These are phyloP conservation scores for Apostichopus leukothele DNA, from an alignment of 53 echinoderm and acorn worm species.

Conservation along the genomic window DNA sequence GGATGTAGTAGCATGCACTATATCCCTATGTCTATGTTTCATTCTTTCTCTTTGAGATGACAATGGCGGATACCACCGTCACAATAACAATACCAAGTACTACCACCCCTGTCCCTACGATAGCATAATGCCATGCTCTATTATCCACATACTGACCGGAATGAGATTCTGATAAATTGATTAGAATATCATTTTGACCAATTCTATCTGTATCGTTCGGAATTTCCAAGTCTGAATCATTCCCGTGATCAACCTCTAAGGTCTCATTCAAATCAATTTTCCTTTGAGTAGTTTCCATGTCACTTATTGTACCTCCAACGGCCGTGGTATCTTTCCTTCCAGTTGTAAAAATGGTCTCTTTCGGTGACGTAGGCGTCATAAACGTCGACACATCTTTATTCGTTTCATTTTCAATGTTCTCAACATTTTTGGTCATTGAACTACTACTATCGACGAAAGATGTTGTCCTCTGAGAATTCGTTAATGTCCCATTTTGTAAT, in stretches of 20 bases:
- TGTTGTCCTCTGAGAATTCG: not conserved
- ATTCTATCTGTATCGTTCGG: constrained; percentile 21
- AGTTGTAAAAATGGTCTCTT: not conserved
- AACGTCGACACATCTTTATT: not conserved
- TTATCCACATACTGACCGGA: not conserved
- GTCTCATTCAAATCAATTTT: not conserved
- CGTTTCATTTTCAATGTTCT: not conserved
- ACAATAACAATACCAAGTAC: constrained; percentile 4
- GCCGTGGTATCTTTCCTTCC: not conserved
- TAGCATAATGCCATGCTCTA: constrained; percentile 5
- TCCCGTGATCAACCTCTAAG: not conserved
- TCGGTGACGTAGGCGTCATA: not conserved
- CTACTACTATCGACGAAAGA: not conserved
- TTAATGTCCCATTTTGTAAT: not conserved
- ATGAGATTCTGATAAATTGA: constrained; percentile 8
- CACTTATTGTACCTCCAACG: not conserved
- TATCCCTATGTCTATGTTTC: not conserved
- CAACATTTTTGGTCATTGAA: not conserved
- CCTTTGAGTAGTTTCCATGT: not conserved
- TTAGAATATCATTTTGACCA: constrained; percentile 1
- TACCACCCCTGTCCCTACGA: not conserved
- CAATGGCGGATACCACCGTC: not conserved
- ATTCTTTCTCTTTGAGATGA: not conserved
- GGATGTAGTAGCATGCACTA: too few species aligned
- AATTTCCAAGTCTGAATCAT: not conserved